Evolutionary conservation across 2,888 invertebrate genomes (phyloP), one percentile per base, ranked within the genome.

Genomic region (Cryptophagus acutangulus): DNA sequence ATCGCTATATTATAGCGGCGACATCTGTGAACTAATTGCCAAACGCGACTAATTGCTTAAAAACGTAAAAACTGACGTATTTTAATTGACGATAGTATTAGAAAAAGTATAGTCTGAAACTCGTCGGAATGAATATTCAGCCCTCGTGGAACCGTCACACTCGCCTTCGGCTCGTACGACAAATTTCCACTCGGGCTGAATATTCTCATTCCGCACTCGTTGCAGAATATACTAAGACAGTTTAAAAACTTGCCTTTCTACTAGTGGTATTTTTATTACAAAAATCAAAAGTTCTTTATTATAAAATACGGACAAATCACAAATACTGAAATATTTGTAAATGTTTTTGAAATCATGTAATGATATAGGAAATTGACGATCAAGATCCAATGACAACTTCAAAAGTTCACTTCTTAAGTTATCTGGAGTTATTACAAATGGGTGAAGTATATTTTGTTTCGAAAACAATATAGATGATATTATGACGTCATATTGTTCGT

Each of bases 211-310:
- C 3, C 3, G 10, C 4, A 13, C 14, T 6, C n/a, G 33, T 3
- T 14, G n/a, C 4, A 16, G 33, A 3, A 31, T 4, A 14, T 14
- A 31, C 4, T 31, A 14, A n/a, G 3, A 31, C 3, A 31, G n/a
- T 4, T 31, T 31, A 13, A 14, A 16, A 3, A n/a, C 6, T 3
- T 31, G 17, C 6, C 41, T 30, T 8, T 14, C 6, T 10, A 41
- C 41, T 18, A 41, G 20, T 6, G 41, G 40, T 12, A 40, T 41
- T 40, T 38, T 38, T 12, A 40, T 40, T 3, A 37, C 38, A 24
- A 8, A 40, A 28, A 41, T 40, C 3, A 41, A n/a, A 8, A 41
- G 10, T 29, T 38, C 16, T 16, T 43, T 6, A 17, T 41, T 10
- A 30, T 41, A 41, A 43, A 41, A 4, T 5, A 31, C 33, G 3